Base-by-base conservation (phyloP, 1,140 invertebrate genomes). In the Colletes latitarsis region DNA sequence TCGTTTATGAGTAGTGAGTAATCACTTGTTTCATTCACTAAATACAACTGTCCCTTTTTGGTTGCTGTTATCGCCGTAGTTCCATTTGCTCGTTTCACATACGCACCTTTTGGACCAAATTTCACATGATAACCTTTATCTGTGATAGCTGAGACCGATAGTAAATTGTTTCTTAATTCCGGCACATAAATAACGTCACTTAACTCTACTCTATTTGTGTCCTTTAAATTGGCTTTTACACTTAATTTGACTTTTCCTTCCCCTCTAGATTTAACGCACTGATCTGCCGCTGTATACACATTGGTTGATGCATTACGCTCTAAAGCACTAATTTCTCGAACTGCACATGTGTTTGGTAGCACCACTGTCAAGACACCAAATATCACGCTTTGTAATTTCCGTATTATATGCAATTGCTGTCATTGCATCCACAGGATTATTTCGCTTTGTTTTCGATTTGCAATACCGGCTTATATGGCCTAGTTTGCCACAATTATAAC, bases 291-390 rank as follows among this genome's bases (percentile, higher is more conserved):
- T 0, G 82, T 85, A 62, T 80, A 84, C 17, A 85, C 72, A 57
- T 63, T 79, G 6, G 63, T 72, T 68, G 64, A 6, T 15, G 49
- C 49, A 46, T 60, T 60, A 39, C 68, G 30, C 6, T 80, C 52
- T 3, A 84, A 46, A 0, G 1, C 9, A 0, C 15, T 43, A 39
- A 89, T 69, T 15, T 76, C 73, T 75, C 9, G 83, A 14, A 8
- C 82, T 82, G 6, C 79, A 86, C 83, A 87, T 88, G 19, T 89
- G 85, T 9, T 41, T 70, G 0, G 88, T 89, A 4, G 82, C 83
- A 0, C 82, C 88, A 15, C 86, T 89, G 14, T 89, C 88, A 0
- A 90, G 62, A 52, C 76, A 89, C 88, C 83, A 88, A 0, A 58
- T 63, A 19, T 46, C 17, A 6, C 58, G 71, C 66, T 53, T 15